Percentiles rank a stretch among this genome's conserved stretches.
Conservation (phyloP, 92 coral and sea anemone species). For the Phenganax subtilis region DNA sequence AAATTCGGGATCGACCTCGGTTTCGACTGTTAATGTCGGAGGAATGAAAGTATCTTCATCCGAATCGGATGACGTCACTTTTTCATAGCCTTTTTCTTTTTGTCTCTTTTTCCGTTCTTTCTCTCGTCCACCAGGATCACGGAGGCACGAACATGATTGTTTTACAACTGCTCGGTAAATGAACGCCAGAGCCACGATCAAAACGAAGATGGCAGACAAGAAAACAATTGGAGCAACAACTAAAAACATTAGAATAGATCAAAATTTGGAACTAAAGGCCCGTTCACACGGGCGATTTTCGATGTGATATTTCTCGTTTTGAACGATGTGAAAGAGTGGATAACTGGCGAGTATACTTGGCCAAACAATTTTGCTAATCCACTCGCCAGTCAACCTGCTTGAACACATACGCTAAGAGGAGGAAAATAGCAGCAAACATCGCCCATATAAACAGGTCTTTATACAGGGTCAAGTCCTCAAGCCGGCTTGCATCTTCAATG, state of each 20-base stretch:
- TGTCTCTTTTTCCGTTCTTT: constrained; percentile 10
- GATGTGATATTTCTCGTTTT: no score
- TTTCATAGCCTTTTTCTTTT: constrained; percentile 19
- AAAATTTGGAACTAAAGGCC: not conserved
- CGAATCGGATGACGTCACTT: not conserved
- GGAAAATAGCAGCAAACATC: no score
- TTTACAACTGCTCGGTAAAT: constrained; percentile 18
- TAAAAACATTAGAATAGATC: not conserved
- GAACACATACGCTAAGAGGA: no score
- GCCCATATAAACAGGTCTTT: no score
- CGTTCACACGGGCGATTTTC: not conserved
- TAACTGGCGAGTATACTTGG: no score
- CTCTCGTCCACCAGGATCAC: constrained; percentile 34
- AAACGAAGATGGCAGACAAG: not conserved
- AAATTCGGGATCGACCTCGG: constrained; percentile 47
- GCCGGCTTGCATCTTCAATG: no score
- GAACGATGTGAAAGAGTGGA: no score
- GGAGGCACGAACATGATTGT: constrained; percentile 27
- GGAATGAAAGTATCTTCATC: constrained; percentile 17
- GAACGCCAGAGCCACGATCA: not conserved
- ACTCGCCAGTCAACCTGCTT: no score
- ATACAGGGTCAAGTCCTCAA: no score
- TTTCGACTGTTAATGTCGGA: constrained; percentile 44
- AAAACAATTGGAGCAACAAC: constrained; percentile 24
- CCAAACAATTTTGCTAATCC: no score